Base-by-base conservation (phyloP, 2,797 vertebrate species). In the Hippocampus kuda region DNA sequence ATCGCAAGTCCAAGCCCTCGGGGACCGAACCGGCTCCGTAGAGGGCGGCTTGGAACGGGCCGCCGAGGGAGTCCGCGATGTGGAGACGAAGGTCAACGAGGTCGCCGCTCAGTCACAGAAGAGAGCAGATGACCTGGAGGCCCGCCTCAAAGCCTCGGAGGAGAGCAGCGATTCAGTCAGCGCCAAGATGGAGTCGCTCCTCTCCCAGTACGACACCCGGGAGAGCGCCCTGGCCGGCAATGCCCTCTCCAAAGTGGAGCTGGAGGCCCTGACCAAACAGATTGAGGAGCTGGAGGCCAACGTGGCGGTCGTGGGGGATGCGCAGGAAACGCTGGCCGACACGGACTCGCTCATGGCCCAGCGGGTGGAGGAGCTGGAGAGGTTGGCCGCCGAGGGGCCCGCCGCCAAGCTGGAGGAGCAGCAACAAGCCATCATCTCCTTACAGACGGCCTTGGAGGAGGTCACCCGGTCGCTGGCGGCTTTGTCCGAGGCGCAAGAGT, bases 401-500 rank as follows among this genome's bases (percentile, higher is more conserved):
- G 92, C 92, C 0, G 91, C 90, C 69, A 93, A 92, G 83, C 87
- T 93, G 1, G 93, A 95, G 74, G 88, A 84, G 53, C 92, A 94
- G 1, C 90, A 94, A 69, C 79, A 91, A 70, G 91, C 89, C 9
- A 81, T 95, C 38, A 75, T 88, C 9, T 87, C 90, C 0, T 81
- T 94, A 20, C 92, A 91, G 84, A 85, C 83, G 22, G 84, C 90
- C 3, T 78, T 95, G 70, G 85, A 93, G 71, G 85, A 92, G 64
- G 86, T 93, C 73, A 90, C 88, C 38, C 79, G 78, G 68, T 91
- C 93, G 67, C 88, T 95, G 72, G 89, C 89, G 27, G 83, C 83
- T 68, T 75, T 94, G 73, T 88, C 91, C 61, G 66, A 89, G 76
- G 87, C 77, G 8, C 46, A 75, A 59, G 73, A 76, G 46, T 20